Evolutionary conservation across 1,140 invertebrate species (phyloP), one percentile per base, ranked within the genome.

Genomic region (Maniola jurtina): DNA sequence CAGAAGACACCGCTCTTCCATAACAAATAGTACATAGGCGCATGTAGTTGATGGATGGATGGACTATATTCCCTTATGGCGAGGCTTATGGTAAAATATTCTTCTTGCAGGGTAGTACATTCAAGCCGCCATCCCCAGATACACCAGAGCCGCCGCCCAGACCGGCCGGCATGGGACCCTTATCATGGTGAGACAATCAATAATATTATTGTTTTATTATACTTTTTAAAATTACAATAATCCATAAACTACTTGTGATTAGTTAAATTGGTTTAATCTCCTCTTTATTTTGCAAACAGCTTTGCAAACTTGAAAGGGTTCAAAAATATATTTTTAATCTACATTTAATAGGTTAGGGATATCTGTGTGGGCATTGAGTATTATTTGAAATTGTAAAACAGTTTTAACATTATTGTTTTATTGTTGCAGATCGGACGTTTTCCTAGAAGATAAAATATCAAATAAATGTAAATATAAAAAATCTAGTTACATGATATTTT

Each of bases 61-160:
- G n/a, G n/a, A n/a, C n/a, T n/a, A n/a, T n/a, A n/a, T n/a, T n/a
- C n/a, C n/a, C n/a, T n/a, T n/a, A n/a, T n/a, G n/a, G 6, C 45
- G 13, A n/a, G 13, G n/a, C 14, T 48, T 6, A n/a, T 5, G 6
- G 16, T 52, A 52, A 25, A 52, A 52, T 15, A 25, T 15, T 14
- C 40, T 40, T 62, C 11, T 76, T 73, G 3, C 71, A 89, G 84
- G 86, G 86, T 33, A 89, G 87, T 61, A 89, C 85, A 25, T 89
- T 89, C 63, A 88, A 89, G 60, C 87, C 87, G 5, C 85, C 84
- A 0, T 72, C 80, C 0, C 77, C 83, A 0, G 80, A 80, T 6
- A 89, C 87, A 0, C 87, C 87, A 11, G 87, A 89, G 55, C 87
- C 85, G 0, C 87, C 87, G 0, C 85, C 87, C 0, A 54, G 58